These are phyloP conservation scores for Mormyrops boulengeri DNA, from an alignment of 2,797 vertebrate genomes.

Conservation along the genomic window DNA sequence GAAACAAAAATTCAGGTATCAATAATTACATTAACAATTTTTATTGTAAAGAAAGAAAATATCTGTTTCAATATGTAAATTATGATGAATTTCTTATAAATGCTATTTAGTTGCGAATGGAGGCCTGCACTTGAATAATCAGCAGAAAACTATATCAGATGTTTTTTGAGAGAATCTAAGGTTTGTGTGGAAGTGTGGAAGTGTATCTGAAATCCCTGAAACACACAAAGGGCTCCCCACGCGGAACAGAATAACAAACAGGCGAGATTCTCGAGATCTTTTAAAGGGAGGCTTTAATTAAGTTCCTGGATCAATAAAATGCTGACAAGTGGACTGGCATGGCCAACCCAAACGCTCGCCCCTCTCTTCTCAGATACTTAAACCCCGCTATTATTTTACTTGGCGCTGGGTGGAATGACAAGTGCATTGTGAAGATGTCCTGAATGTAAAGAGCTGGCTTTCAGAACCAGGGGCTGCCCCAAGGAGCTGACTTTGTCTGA, in stretches of 20 bases:
- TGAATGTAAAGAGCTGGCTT: constrained; percentile 18
- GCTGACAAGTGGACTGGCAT: constrained; percentile 19
- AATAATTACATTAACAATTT: not conserved
- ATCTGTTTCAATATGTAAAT: not conserved
- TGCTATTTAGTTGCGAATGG: not conserved
- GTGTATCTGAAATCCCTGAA: not conserved
- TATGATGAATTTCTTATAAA: not conserved
- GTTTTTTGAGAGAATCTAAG: not conserved
- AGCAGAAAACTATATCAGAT: not conserved
- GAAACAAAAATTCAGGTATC: not conserved
- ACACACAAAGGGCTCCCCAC: not conserved
- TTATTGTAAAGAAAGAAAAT: not conserved
- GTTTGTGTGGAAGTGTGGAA: not conserved
- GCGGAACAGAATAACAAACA: constrained; percentile 14
- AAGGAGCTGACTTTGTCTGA: not conserved
- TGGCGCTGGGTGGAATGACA: constrained; percentile 16
- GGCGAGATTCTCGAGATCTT: constrained; percentile 16
- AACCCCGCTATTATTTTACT: constrained; percentile 20
- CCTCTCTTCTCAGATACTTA: not conserved
- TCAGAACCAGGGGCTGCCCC: not conserved
- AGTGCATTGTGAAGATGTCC: constrained; percentile 14
- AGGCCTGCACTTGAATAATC: not conserved
- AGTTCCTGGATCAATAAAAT: constrained; percentile 25
- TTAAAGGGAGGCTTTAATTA: constrained; percentile 26
- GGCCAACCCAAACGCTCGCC: not conserved